Base-by-base conservation (phyloP, 2,797 vertebrate genomes). In the Cryptoprocta ferox region DNA sequence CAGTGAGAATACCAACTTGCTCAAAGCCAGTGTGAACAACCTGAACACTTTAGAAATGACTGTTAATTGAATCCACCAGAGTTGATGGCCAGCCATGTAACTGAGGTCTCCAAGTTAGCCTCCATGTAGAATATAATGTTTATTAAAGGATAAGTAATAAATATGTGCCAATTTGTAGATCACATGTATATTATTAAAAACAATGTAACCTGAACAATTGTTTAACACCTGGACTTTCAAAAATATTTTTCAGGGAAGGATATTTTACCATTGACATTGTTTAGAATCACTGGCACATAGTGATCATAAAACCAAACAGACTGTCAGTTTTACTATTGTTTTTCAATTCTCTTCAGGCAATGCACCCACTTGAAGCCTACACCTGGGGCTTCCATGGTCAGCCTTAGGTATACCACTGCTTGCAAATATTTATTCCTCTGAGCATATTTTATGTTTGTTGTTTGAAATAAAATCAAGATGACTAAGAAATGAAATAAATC, bases 401-500 rank as follows among this genome's bases (percentile, higher is more conserved):
- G 8, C 15, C 16, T 13, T 76, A 26, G 6, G 11, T 30, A 6
- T 5, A 53, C 2, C 30, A 56, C 15, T 13, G 4, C 16, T 96
- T 30, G 26, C 35, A 91, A 70, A 65, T 61, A 86, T 30, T 89
- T 48, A 30, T 70, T 83, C 32, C 35, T 8, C 16, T 26, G 45
- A 76, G 53, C 5, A 53, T 13, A n/a, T 50, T 80, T 79, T 63
- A 37, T 63, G 19, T 68, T 59, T 66, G 32, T 32, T 88, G 42
- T 48, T 66, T 32, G 48, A 92, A 93, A 70, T 65, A 93, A 75
- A 94, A 80, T 81, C 71, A 94, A 89, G 26, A 78, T n/a, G 14
- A 89, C 12, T 30, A 50, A 63, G 35, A 59, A 81, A 70, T 28
- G 30, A 65, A 80, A 59, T 45, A 15, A 82, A 45, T 59, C 24